Percentiles rank a stretch among this genome's conserved stretches.
These are phyloP conservation scores for Addax nasomaculatus DNA, from an alignment of 2,113 vertebrate genomes.

Conservation along the genomic window DNA sequence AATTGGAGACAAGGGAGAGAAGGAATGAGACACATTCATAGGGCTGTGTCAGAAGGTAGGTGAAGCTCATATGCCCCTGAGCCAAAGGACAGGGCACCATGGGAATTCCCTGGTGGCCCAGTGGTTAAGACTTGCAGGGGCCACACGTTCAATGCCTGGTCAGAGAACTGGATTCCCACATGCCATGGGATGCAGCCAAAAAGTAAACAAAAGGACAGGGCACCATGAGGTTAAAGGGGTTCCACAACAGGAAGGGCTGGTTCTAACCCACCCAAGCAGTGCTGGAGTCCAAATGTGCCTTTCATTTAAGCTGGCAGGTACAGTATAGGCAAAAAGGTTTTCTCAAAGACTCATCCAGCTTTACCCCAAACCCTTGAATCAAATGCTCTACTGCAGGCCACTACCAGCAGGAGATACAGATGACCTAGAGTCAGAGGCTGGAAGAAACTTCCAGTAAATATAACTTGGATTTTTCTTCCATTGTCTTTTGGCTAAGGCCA, in stretches of 20 bases:
- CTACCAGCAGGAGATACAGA: neutral
- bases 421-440: neutral
- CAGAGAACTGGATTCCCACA: neutral
- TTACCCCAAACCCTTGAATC: neutral
- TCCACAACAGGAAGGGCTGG: neutral
- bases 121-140: neutral
- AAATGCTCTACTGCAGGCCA: neutral
- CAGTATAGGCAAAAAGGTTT: conserved; percentile 1
- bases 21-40: neutral
- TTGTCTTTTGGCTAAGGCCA: conserved; percentile 4
- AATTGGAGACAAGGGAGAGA: neutral
- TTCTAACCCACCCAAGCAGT: neutral
- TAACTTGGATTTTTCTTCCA: neutral
- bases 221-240: neutral
- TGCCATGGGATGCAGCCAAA: neutral
- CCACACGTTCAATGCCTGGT: neutral
- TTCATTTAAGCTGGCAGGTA: neutral
- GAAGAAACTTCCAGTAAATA: conserved; percentile 7
- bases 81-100: neutral
- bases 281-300: neutral
- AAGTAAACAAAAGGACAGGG: neutral
- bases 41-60: neutral
- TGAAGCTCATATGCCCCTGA: neutral
- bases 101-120: neutral
- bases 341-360: conserved; percentile 1